A percentile compares a stretch with the other conserved stretches of the same genome.
Conservation (phyloP, 2,113 vertebrate genomes). For the Callipepla californica region DNA sequence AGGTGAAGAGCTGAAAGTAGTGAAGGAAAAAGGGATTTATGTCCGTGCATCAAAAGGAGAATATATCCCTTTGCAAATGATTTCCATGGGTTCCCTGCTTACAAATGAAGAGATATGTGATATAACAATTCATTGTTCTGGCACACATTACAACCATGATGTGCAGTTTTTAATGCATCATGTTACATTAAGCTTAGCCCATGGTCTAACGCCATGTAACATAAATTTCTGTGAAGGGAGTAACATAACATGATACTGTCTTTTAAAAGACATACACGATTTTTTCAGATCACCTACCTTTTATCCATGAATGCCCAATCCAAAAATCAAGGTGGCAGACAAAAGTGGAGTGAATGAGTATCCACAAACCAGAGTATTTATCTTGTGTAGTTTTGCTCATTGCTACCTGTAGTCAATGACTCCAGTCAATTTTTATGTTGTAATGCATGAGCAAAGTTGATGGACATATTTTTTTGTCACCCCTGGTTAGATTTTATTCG, state of each 20-base stretch:
- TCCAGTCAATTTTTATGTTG: constrained; percentile 82
- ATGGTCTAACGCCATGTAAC: constrained; percentile 73
- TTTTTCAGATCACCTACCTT: constrained; percentile 82
- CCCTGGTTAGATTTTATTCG: constrained; percentile 78
- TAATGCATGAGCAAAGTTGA: constrained; percentile 81
- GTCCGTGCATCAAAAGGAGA: constrained; percentile 49
- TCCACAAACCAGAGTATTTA: constrained; percentile 74
- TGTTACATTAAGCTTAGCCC: constrained; percentile 78
- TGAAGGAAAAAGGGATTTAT: constrained; percentile 62
- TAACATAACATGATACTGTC: constrained; percentile 78
- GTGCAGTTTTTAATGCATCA: constrained; percentile 78
- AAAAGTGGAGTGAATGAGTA: constrained; percentile 78
- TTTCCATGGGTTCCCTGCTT: constrained; percentile 61
- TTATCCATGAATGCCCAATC: constrained; percentile 81
- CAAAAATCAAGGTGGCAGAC: constrained; percentile 80
- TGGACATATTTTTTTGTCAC: constrained; percentile 78
- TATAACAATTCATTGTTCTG: constrained; percentile 80
- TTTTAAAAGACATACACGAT: constrained; percentile 79
- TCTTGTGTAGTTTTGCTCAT: constrained; percentile 79
- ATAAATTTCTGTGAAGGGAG: constrained; percentile 80
- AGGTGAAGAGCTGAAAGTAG: constrained; percentile 34
- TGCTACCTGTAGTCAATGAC: constrained; percentile 79
- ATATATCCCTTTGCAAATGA: constrained; percentile 67
- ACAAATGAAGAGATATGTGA: constrained; percentile 76
- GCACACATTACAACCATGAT: constrained; percentile 73